Base-by-base conservation (phyloP, 2,113 vertebrate genomes). In the Progne subis region DNA sequence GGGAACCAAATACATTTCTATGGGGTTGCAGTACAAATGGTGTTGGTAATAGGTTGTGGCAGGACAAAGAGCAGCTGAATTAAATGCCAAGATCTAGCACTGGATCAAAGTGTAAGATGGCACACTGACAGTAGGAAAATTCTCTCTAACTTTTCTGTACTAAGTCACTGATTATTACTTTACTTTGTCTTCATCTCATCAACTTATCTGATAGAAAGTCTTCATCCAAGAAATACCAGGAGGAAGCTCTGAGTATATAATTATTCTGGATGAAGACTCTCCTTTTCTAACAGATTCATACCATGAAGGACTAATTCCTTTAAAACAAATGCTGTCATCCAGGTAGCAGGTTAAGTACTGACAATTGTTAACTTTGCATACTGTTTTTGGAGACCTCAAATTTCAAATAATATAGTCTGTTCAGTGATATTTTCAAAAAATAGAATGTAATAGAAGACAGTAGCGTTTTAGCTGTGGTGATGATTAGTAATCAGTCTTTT, bases 1-100 rank as follows among this genome's bases (percentile, higher is more conserved):
- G 72, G 80, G 96, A 92, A 94, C 82, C 37, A 95, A 92, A 96
- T 92, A 65, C n/a, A 77, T 96, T 97, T 97, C 85, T 95, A 39
- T 88, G 77, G 47, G 47, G 61, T 28, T 87, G 77, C 37, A 81
- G 79, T 87, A 97, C 80, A 97, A 96, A 97, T 96, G 85, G 64
- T 89, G 52, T 71, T 82, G 56, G 63, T 96, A 97, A 97, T 96
- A 47, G 46, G 55, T 60, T 97, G 86, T 97, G 96, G 85, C 95
- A 97, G 89, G 64, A 90, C 75, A 94, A 92, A 97, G 60, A 90
- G 82, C 67, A 92, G 34, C 64, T 82, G 78, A 90, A 96, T 91
- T 92, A 91, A 93, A 81, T 50, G 76, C 18, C 7, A 50, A 64
- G 64, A 82, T 71, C 52, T 57, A 81, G 69, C 57, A 84, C 53